Conservation (phyloP, 1,140 invertebrate species). For the Bombyx mandarina region DNA sequence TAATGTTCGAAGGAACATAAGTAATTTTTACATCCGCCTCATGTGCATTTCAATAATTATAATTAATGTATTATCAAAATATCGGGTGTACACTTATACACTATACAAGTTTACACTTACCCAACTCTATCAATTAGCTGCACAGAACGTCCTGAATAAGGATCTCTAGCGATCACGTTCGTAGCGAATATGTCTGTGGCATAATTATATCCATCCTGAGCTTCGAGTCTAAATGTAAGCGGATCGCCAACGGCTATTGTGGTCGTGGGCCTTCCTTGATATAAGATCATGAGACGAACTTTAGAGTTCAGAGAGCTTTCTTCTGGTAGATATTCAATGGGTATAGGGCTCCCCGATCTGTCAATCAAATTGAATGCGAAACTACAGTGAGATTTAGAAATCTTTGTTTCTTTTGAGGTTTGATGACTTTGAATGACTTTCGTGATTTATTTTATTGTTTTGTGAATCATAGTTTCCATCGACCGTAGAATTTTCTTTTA, state of each 20-base stretch:
- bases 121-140: slow-evolving; percentile 91
- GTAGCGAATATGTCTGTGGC: slow-evolving; percentile 92
- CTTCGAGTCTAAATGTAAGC: slow-evolving; percentile 89
- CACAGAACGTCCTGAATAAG: slow-evolving; percentile 90
- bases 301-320: slow-evolving; percentile 91
- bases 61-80: no score
- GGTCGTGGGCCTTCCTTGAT: slow-evolving; percentile 91
- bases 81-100: no score
- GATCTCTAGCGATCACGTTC: slow-evolving; percentile 93
- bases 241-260: slow-evolving; percentile 96
- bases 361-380: slow-evolving; percentile 58
- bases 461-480: no score
- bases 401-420: slow-evolving; percentile 16
- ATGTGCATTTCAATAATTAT: no score
- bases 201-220: slow-evolving; percentile 91
- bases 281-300: slow-evolving; percentile 87
- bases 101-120: slow-evolving; percentile 64
- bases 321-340: slow-evolving; percentile 91
- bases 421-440: slow-evolving; percentile 54
- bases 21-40: no score
- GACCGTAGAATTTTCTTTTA: no score
- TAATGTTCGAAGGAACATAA: no score
- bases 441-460: no score
- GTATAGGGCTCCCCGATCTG: slow-evolving; percentile 90
- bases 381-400: slow-evolving; percentile 60